These are phyloP conservation scores for Pseudotriccus pelzelni DNA, from an alignment of 2,797 vertebrate genomes.

Conservation along the genomic window DNA sequence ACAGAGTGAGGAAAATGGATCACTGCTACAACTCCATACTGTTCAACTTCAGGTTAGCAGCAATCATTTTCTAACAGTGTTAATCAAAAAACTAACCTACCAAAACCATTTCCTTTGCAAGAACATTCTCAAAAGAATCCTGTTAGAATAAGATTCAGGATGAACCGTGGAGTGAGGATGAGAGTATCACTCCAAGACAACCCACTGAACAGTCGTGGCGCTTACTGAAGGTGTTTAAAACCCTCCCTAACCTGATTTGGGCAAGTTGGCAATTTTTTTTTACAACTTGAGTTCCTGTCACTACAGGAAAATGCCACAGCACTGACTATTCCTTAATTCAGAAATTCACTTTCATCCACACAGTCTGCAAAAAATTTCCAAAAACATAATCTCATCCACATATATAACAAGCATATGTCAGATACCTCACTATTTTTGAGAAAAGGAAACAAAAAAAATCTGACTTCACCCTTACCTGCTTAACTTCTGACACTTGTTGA, in stretches of 20 bases:
- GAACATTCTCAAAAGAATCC: background rate
- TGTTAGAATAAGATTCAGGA: background rate
- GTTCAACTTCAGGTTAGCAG: background rate
- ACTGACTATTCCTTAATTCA: background rate
- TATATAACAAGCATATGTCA: background rate
- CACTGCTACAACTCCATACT: background rate
- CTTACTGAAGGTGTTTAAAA: background rate
- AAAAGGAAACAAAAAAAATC: background rate
- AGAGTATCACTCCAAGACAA: background rate
- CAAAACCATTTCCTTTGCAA: background rate
- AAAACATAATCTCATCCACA: background rate
- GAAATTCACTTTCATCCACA: background rate
- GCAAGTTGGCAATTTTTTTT: background rate
- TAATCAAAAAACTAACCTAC: background rate
- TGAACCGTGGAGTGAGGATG: background rate
- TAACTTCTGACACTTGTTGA: background rate
- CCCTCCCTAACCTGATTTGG: background rate
- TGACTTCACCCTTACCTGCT: background rate
- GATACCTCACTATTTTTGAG: background rate
- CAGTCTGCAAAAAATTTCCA: background rate
- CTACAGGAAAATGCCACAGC: background rate
- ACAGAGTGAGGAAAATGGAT: background rate
- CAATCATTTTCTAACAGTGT: background rate
- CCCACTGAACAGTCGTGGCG: background rate
- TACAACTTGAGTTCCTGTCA: background rate